A percentile compares a stretch with the other conserved stretches of the same genome.
These are phyloP conservation scores for Mactra quadrangularis DNA, from an alignment of 1,140 invertebrate genomes.

Conservation along the genomic window DNA sequence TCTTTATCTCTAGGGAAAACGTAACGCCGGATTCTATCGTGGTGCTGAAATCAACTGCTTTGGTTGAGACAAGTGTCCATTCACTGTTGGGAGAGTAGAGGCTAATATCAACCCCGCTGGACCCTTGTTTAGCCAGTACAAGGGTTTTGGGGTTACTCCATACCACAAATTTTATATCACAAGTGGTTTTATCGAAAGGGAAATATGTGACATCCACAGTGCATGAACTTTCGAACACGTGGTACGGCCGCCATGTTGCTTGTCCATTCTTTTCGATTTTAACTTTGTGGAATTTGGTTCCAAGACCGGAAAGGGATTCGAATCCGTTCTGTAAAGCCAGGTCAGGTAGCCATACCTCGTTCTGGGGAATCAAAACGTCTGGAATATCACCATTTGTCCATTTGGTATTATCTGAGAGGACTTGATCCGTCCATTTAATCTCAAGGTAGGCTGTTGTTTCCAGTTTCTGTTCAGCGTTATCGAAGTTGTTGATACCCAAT, in stretches of 20 bases:
- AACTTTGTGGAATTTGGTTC: constrained; percentile 24
- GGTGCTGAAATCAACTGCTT: background rate
- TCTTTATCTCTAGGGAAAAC: constrained; percentile 51
- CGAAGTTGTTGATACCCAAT: constrained; percentile 44
- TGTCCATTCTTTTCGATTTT: constrained; percentile 4
- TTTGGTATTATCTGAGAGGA: background rate
- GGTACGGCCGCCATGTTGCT: constrained; percentile 45
- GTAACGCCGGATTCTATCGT: constrained; percentile 35
- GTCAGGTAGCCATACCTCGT: constrained; percentile 62
- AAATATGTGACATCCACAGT: constrained; percentile 53
- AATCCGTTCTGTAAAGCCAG: constrained; percentile 58
- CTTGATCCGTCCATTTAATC: constrained; percentile 53
- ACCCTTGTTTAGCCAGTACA: background rate
- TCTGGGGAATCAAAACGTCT: constrained; percentile 23
- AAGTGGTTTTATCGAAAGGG: constrained; percentile 55
- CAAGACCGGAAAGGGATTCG: constrained; percentile 30
- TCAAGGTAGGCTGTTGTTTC: constrained; percentile 44
- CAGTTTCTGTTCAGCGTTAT: constrained; percentile 60
- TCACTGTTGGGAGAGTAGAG: constrained; percentile 37
- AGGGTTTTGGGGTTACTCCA: constrained; percentile 50
- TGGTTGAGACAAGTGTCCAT: constrained; percentile 29
- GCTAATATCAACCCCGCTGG: constrained; percentile 3
- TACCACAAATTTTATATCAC: constrained; percentile 51
- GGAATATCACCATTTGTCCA: constrained; percentile 84
- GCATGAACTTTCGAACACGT: constrained; percentile 54